Evolutionary conservation across 2,113 vertebrate genomes (phyloP), one percentile per base, ranked within the genome.

Genomic region (Pelusios castaneus): DNA sequence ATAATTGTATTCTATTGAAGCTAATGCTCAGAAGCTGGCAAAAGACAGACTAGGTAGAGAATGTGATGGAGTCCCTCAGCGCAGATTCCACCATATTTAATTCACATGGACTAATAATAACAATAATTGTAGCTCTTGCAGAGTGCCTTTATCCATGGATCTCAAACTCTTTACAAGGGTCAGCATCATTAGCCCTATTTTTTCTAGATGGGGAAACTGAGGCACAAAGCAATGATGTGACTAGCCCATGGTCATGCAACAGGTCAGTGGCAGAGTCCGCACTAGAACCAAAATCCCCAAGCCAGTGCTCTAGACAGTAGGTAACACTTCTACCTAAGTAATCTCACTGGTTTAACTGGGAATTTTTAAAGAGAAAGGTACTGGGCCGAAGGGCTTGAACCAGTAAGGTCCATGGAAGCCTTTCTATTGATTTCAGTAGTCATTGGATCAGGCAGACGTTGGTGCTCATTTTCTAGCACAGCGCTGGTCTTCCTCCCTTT

Each of bases 1-100:
- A 73, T 87, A 38, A 82, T 93, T 97, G 93, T 87, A 45, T 75
- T 84, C 49, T 67, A 45, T 58, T 92, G 89, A 75, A 84, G 31
- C 38, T 55, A 56, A 38, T 89, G 43, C 27, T 93, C 92, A 55
- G 29, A 82, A 91, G 47, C 78, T 77, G 67, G n/a, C 31, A 77
- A 89, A 88, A 77, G 29, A 76, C 24, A 81, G 60, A 12, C 25
- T 12, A n/a, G 60, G 7, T 67, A 58, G 63, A 60, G 19, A 89
- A 63, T 56, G 31, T 0, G 0, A 29, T 87, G 80, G 60, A 60
- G 24, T 93, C 41, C 92, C 2, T 0, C 24, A 58, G 87, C 80
- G 9, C 2, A 1, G 38, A 9, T 87, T 76, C 14, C 76, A 17
- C 95, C 92, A 86, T 75, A 75, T 51, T 87, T 88, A n/a, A 87